Evolutionary conservation across 2,888 invertebrate genomes (phyloP).

Genomic region (Chalcis sispes): DNA sequence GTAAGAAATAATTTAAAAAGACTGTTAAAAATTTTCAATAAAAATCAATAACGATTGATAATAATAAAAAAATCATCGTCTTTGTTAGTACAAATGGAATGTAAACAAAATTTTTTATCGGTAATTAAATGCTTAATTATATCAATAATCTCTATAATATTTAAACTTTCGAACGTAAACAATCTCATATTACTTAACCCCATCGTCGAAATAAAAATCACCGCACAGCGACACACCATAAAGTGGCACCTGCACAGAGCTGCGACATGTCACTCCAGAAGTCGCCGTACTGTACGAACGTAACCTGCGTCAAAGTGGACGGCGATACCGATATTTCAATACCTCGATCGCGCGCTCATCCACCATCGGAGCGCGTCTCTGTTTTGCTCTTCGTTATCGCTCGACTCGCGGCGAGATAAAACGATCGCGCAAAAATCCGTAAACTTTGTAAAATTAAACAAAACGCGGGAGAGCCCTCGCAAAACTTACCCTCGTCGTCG

Average conservation of each 20-base stretch:
- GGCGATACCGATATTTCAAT: no score
- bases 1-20: no score
- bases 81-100: background rate
- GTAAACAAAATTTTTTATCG: background rate
- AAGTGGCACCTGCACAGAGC: slow-evolving; percentile 9
- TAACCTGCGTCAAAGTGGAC: no score
- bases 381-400: no score
- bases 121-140: background rate
- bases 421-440: background rate
- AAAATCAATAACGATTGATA: no score
- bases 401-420: background rate
- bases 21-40: no score
- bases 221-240: no score
- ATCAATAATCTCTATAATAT: background rate
- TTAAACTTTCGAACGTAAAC: no score
- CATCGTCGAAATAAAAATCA: slow-evolving; percentile 1
- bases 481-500: slow-evolving; percentile 70
- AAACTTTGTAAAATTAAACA: background rate
- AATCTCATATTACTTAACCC: no score
- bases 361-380: no score
- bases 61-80: background rate
- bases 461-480: background rate
- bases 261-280: slow-evolving; percentile 12
- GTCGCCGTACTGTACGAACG: no score
- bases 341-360: no score